phyloP scores from a whole-genome alignment of 2,888 invertebrate genomes.

The Tanytarsus gracilentus region DNA sequence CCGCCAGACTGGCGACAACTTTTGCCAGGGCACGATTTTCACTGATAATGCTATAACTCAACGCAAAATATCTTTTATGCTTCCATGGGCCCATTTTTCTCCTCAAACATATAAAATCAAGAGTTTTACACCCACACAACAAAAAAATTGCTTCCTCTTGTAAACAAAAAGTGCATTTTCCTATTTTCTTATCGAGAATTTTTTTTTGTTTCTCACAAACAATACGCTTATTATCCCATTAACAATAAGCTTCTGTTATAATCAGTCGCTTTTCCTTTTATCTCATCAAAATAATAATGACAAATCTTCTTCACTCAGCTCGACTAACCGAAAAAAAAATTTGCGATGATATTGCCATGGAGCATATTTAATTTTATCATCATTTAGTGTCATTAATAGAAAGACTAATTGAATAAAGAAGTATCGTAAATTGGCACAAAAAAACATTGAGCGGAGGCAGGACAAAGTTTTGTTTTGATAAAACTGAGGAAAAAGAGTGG shows the following conservation, averaged over 20 bases:
- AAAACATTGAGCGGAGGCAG: background rate
- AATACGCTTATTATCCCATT: too few species aligned
- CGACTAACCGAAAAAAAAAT: too few species aligned
- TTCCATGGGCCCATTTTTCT: background rate
- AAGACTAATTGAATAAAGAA: conserved; percentile 10
- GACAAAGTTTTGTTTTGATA: background rate
- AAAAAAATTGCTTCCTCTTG: background rate
- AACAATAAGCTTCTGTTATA: too few species aligned
- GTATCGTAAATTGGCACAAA: conserved; percentile 8
- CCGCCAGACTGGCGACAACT: conserved; percentile 50
- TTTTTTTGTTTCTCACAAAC: background rate
- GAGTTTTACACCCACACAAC: background rate
- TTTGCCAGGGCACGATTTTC: conserved; percentile 24
- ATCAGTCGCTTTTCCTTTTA: too few species aligned
- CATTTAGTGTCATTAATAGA: conserved; percentile 10
- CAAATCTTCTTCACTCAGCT: too few species aligned
- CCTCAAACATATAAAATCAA: background rate
- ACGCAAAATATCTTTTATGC: background rate
- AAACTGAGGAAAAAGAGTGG: too few species aligned
- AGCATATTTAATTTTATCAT: conserved; percentile 13
- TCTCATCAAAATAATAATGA: too few species aligned
- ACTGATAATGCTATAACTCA: background rate
- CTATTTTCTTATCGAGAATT: background rate
- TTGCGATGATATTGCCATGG: too few species aligned
- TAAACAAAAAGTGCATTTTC: background rate